Percentiles rank a stretch among this genome's conserved stretches.
phyloP scores from a whole-genome alignment of 2,888 invertebrate species.

The Anarsia innoxiella region DNA sequence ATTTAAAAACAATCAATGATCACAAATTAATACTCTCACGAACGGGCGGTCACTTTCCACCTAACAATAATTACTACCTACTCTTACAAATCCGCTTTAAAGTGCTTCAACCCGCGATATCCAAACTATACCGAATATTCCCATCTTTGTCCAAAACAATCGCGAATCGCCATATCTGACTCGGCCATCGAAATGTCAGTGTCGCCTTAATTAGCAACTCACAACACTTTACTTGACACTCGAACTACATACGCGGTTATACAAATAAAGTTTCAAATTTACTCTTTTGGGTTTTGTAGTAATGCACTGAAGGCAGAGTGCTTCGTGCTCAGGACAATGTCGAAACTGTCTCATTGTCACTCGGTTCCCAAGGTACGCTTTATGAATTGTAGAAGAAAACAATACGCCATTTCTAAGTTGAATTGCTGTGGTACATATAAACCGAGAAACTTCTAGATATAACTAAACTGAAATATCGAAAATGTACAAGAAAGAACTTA shows the following conservation, averaged over 20 bases:
- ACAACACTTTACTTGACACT: slow-evolving; percentile 14
- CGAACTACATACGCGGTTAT: no score
- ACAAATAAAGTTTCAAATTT: no score
- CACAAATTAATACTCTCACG: no score
- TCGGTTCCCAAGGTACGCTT: slow-evolving; percentile 5
- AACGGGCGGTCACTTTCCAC: slow-evolving; percentile 39
- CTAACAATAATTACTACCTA: slow-evolving; percentile 13
- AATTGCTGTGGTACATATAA: no score
- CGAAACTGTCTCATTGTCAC: slow-evolving; percentile 13
- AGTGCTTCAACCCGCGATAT: no score
- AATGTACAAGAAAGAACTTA: no score
- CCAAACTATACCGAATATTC: slow-evolving; percentile 39
- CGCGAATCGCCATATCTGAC: slow-evolving; percentile 53
- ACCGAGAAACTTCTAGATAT: no score
- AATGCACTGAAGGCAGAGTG: no score
- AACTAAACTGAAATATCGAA: no score
- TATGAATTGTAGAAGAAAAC: not conserved
- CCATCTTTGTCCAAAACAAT: slow-evolving; percentile 45
- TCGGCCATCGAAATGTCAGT: slow-evolving; percentile 58
- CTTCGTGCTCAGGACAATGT: slow-evolving; percentile 8
- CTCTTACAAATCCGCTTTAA: no score
- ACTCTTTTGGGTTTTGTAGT: no score
- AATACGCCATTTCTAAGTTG: not conserved
- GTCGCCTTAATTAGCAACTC: slow-evolving; percentile 50
- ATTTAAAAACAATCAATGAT: no score